Evolutionary conservation across 2,888 invertebrate species (phyloP).

Genomic region (Cheilosia scutellata): DNA sequence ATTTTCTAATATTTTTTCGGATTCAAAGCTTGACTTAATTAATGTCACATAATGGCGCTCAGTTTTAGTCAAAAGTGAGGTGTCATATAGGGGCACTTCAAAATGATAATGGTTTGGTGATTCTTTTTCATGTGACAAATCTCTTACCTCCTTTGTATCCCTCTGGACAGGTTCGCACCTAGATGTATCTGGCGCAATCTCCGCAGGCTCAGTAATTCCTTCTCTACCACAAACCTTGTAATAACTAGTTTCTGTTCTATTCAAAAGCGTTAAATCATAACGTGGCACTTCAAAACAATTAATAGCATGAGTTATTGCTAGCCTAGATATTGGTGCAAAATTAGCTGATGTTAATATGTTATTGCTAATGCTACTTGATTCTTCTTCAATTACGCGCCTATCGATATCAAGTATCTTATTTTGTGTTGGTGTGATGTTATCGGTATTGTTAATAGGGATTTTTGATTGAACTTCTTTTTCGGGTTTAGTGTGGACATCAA

Average conservation of each 20-base stretch:
- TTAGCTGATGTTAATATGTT: conserved; percentile 72
- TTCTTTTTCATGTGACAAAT: conserved; percentile 14
- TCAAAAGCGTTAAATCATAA: conserved; percentile 72
- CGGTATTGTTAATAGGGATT: conserved; percentile 54
- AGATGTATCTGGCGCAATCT: conserved; percentile 19
- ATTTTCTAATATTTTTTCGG: not conserved
- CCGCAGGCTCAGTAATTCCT: conserved; percentile 26
- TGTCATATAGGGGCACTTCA: conserved; percentile 65
- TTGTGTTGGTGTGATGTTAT: conserved; percentile 53
- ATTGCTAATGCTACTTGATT: conserved; percentile 52
- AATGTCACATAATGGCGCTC: conserved; percentile 38
- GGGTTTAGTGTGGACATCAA: conserved; percentile 78
- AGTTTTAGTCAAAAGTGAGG: conserved; percentile 31
- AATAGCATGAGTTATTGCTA: conserved; percentile 68
- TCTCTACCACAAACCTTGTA: conserved; percentile 54
- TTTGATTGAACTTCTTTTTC: conserved; percentile 65
- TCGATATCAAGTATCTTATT: conserved; percentile 40
- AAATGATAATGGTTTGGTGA: conserved; percentile 58
- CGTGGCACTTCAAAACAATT: conserved; percentile 73
- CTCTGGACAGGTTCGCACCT: conserved; percentile 14
- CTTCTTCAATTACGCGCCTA: conserved; percentile 36
- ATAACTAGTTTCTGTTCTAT: conserved; percentile 70
- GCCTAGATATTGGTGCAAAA: conserved; percentile 67
- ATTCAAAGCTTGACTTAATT: conserved; percentile 1
- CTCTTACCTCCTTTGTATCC: conserved; percentile 54